Base-by-base conservation (phyloP, 92 coral and sea anemone genomes). In the Metridium senile region DNA sequence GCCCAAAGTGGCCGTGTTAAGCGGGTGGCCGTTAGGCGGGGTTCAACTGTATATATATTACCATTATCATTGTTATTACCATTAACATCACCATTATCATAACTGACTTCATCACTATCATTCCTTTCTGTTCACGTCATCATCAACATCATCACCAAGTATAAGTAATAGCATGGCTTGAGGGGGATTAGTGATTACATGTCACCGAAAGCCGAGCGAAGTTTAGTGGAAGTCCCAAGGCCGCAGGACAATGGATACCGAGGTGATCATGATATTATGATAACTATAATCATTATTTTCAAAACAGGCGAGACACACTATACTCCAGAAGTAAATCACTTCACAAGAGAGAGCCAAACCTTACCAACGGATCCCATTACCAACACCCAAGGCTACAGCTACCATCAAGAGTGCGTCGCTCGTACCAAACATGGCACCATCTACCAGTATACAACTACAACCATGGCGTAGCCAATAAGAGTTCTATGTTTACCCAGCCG, bases 401-500 rank as follows among this genome's bases (percentile, higher is more conserved):
- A 26, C 89, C 91, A 52, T 72, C 76, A 26, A 74, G 86, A 56
- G 81, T 89, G 33, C 82, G 89, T 1, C 97, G 88, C 65, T 85
- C 90, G 71, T 89, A 81, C 82, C 93, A 95, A 81, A 95, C 99
- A 19, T 95, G 99, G 99, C 99, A 95, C 67, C 99, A 93, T 69
- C 81, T 95, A 26, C 99, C 99, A 30, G 88, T 93, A 25, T 93
- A 92, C 67, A 57, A 59, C 29, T 86, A 91, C 59, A 56, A 81
- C 31, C 74, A 84, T 54, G 90, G 81, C 23, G 97, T 75, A 23
- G 74, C 91, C 46, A 94, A 94, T 71, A 92, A 87, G 66, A 87
- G 93, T 51, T 78, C 99, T 0, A 82, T 95, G 93, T 95, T 95
- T 81, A 79, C 83, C 18, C 97, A 92, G 74, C 96, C 99, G 9